These are phyloP conservation scores for Nomada ruficornis DNA, from an alignment of 2,888 invertebrate species.

Conservation along the genomic window DNA sequence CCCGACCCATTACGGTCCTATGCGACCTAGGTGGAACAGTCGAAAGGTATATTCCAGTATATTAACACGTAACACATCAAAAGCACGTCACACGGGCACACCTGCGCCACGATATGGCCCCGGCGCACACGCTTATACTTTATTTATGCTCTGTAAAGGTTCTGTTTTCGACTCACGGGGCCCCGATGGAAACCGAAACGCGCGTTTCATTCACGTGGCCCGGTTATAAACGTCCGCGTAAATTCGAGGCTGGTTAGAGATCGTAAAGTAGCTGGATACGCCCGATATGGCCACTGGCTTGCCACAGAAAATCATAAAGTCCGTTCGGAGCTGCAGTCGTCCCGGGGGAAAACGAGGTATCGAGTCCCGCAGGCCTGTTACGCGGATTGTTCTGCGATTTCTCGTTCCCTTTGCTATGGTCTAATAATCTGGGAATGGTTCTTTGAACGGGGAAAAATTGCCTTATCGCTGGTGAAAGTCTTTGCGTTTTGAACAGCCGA, in stretches of 20 bases:
- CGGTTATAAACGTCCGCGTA: constrained; percentile 81
- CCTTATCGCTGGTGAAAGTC: too few species aligned
- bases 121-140: constrained; percentile 57
- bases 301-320: constrained; percentile 76
- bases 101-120: constrained; percentile 57
- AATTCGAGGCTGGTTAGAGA: constrained; percentile 81
- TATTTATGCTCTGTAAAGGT: constrained; percentile 74
- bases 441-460: not conserved
- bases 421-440: not conserved
- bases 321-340: constrained; percentile 63
- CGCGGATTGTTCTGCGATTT: constrained; percentile 40
- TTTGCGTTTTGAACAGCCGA: too few species aligned
- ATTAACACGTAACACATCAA: constrained; percentile 82
- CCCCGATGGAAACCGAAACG: constrained; percentile 67
- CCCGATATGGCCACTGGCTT: constrained; percentile 64
- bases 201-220: constrained; percentile 77
- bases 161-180: constrained; percentile 65
- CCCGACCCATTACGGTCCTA: constrained; percentile 32
- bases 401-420: not conserved
- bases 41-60: constrained; percentile 68
- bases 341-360: constrained; percentile 32
- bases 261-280: constrained; percentile 72
- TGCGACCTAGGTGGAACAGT: constrained; percentile 40
- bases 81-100: constrained; percentile 69
- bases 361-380: constrained; percentile 26